Evolutionary conservation across 2,113 vertebrate genomes (phyloP).

Genomic region (Smithornis capensis): DNA sequence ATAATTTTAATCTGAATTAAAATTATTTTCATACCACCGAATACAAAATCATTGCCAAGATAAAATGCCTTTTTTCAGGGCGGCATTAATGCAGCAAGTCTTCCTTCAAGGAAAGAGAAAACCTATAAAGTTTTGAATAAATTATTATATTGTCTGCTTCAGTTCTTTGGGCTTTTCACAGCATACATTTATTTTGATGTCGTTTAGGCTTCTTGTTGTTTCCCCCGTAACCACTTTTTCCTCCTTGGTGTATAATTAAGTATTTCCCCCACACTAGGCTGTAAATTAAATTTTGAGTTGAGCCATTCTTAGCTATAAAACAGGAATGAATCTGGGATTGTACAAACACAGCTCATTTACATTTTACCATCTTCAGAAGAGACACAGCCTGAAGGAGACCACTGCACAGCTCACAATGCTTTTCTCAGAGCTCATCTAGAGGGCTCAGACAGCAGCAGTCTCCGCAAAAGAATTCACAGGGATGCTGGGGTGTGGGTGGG

Average conservation of each 20-base stretch:
- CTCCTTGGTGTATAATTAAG: constrained; percentile 18
- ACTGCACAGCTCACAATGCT: neutral
- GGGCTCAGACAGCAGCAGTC: neutral
- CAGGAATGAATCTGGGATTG: neutral
- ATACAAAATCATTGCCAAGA: neutral
- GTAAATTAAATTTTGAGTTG: constrained; percentile 1
- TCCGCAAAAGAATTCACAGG: neutral
- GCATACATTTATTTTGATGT: neutral
- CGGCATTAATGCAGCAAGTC: neutral
- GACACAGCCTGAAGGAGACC: neutral
- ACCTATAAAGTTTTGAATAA: neutral
- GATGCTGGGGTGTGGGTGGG: neutral
- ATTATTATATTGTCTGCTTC: neutral
- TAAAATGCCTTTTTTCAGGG: neutral
- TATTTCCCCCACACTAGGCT: neutral
- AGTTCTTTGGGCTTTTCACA: neutral
- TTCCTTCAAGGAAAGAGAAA: neutral
- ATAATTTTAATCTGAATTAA: neutral
- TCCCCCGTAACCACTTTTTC: neutral
- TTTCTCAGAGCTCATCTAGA: neutral
- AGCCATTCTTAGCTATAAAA: neutral
- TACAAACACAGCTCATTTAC: constrained; percentile 11
- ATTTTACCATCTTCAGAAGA: neutral
- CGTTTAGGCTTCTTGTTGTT: neutral
- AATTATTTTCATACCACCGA: neutral